Conservation (phyloP, 2,113 vertebrate species). For the Nycticryphes semicollaris region DNA sequence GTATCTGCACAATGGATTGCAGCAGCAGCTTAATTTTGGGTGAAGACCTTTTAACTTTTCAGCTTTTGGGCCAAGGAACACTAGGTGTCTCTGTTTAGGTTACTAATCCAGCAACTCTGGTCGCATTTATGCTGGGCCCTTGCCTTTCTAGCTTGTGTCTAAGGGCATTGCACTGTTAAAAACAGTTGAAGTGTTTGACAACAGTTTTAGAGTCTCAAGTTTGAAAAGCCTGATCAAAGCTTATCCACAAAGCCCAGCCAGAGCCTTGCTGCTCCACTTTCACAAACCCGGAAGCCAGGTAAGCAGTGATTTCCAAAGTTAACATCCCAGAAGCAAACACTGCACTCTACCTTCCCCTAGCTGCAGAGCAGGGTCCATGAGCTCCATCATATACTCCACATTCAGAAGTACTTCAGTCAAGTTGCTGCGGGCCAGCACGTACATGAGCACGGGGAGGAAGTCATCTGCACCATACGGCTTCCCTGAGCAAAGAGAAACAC, state of each 20-base stretch:
- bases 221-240: background rate
- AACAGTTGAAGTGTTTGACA: background rate
- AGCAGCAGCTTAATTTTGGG: background rate
- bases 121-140: background rate
- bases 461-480: constrained; percentile 92
- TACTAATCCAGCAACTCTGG: background rate
- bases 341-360: constrained; percentile 88
- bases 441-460: constrained; percentile 98
- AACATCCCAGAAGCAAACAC: background rate
- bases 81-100: background rate
- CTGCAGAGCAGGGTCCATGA: constrained; percentile 95
- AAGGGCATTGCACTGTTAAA: background rate
- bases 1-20: background rate
- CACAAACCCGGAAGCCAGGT: background rate
- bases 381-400: constrained; percentile 98
- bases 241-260: background rate
- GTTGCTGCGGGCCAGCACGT: constrained; percentile 91
- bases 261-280: background rate
- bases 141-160: background rate
- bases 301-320: background rate
- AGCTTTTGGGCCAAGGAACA: background rate
- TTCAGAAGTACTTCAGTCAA: constrained; percentile 84
- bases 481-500: constrained; percentile 72
- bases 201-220: background rate
- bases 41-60: background rate